Base-by-base conservation (phyloP, 2,888 invertebrate species). In the Venustoraphidia nigricollis region DNA sequence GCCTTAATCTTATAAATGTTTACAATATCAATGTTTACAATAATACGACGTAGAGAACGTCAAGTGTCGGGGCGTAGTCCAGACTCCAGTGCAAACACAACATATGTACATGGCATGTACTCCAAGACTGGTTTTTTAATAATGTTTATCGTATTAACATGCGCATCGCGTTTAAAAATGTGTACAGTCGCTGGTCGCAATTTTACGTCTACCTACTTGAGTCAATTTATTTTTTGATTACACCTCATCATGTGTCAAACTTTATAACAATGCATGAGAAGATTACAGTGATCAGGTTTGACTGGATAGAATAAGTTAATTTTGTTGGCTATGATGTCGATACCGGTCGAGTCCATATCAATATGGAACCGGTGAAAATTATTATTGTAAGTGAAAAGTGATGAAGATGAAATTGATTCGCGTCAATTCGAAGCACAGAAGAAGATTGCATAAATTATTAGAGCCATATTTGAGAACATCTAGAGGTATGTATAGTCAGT, bases 381-480 rank as follows among this genome's bases (percentile, higher is more conserved):
- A n/a, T 17, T 10, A n/a, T 11, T 9, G 11, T 41, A 27, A 41
- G 41, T 11, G 38, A 45, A 36, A 17, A 14, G 34, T 43, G 36
- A 47, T 10, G 47, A 54, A 52, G 35, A 59, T 59, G 59, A 58
- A 57, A 54, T 50, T 59, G 50, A 57, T 59, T 50, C 55, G 59
- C 42, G 56, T 58, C 39, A 59, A 58, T 50, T 58, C 58, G 13
- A 52, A 56, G 40, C 56, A 55, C 47, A 53, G 59, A 27, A 27
- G 27, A 27, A 27, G 27, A 6, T 27, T 27, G 27, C 27, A 27
- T 6, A 27, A 27, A 27, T 27, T 27, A 27, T 27, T 27, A 27
- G 27, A 27, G 27, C 27, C 27, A 1, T 27, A 27, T 27, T 27
- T 27, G 27, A 27, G 27, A 27, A 27, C 27, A 6, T 27, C 27